A percentile compares a stretch with the other conserved stretches of the same genome.
Evolutionary conservation across 1,140 invertebrate genomes (phyloP).

Genomic region (Drosophila mauritiana): DNA sequence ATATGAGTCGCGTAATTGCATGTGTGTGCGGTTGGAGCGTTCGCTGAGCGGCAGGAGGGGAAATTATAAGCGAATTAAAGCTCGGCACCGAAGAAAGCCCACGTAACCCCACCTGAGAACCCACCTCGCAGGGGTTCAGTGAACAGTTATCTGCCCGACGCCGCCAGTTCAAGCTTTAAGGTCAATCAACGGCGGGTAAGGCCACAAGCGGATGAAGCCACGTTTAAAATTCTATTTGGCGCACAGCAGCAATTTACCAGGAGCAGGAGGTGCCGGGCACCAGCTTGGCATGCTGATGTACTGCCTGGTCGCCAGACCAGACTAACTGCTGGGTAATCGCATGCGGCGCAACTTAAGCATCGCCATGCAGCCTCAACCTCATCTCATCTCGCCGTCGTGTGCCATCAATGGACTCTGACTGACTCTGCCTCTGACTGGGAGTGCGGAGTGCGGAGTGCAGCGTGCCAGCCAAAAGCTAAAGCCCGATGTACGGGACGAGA

Average conservation of each 20-base stretch:
- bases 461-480: constrained; percentile 30
- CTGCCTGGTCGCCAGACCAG: constrained; percentile 53
- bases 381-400: constrained; percentile 57
- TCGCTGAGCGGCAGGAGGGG: constrained; percentile 5
- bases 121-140: constrained; percentile 17
- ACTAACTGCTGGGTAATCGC: constrained; percentile 82
- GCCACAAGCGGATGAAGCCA: constrained; percentile 19
- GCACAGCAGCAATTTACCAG: constrained; percentile 77
- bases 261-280: constrained; percentile 37
- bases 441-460: constrained; percentile 2
- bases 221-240: constrained; percentile 76
- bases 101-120: constrained; percentile 11
- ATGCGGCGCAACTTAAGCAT: constrained; percentile 76
- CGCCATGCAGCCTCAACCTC: constrained; percentile 45
- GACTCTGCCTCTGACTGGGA: background rate
- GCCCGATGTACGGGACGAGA: constrained; percentile 67
- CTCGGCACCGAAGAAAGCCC: constrained; percentile 32
- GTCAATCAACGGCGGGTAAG: constrained; percentile 61
- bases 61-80: constrained; percentile 78
- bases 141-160: constrained; percentile 57
- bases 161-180: constrained; percentile 65
- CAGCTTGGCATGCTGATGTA: constrained; percentile 65
- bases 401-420: constrained; percentile 65
- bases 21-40: constrained; percentile 21
- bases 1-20: constrained; percentile 56